Evolutionary conservation across 2,797 vertebrate species (phyloP), one percentile per base, ranked within the genome.

Genomic region (Acanthis flammea): DNA sequence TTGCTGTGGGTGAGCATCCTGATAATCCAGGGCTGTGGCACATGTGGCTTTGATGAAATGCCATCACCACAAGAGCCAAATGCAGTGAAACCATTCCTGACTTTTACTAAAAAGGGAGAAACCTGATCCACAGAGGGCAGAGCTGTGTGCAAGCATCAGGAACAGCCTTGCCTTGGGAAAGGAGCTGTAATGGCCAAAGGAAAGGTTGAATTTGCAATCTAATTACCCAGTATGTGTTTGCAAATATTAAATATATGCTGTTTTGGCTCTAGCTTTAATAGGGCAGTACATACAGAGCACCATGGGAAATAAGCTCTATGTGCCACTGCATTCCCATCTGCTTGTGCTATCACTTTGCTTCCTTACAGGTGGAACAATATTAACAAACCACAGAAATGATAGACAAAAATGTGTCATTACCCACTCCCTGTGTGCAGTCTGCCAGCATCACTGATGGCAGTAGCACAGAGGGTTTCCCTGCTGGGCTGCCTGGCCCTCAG

Each of bases 131-230:
- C 1, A 25, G 27, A 66, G 81, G 31, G 72, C 74, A 58, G 55
- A 79, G 19, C 39, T 14, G 6, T 35, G 14, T 42, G 27, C 70
- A 41, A 35, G 47, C 10, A 3, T 65, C 45, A 39, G 12, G 35
- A 83, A 33, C 25, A 80, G 53, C 75, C 55, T 90, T 0, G 1
- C 30, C 74, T 72, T 54, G 45, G 66, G 57, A 84, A 90, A 66
- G 70, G 25, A 84, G 62, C 62, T 0, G 1, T 67, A 78, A 47
- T 47, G 65, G 55, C 41, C 41, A 60, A 77, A 85, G 71, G 28
- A 94, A 55, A 68, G 39, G 72, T 44, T 85, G 80, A 58, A 71
- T 87, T 89, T 94, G 75, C 65, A 75, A 44, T 77, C 42, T 61
- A 50, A 41, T 92, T 90, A 78, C 11, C 3, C 7, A 37, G 68